phyloP scores from a whole-genome alignment of 2,113 vertebrate genomes.

The Hemicordylus capensis region DNA sequence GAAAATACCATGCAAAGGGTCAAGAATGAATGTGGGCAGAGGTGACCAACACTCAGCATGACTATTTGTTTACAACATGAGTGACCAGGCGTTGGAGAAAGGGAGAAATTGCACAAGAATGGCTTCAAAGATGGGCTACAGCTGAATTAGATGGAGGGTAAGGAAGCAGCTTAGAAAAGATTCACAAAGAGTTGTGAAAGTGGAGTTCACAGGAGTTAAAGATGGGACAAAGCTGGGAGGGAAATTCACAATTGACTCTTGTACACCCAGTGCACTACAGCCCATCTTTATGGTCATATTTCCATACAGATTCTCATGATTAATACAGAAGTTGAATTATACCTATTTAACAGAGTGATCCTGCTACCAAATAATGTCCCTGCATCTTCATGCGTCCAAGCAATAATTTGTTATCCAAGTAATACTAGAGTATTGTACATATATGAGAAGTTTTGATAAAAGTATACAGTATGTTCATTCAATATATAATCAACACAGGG shows the following conservation, averaged over 20 bases:
- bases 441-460: constrained; percentile 32
- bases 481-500: constrained; percentile 7
- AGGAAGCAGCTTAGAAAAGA: not conserved
- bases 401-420: constrained; percentile 45
- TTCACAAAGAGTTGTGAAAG: constrained; percentile 4
- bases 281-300: not conserved
- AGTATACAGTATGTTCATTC: constrained; percentile 11
- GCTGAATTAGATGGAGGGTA: not conserved
- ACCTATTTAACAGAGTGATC: not conserved
- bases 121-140: not conserved
- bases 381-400: too few species aligned
- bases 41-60: not conserved
- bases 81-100: not conserved
- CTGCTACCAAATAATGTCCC: constrained; percentile 22
- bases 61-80: not conserved
- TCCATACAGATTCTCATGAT: not conserved
- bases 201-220: constrained; percentile 2
- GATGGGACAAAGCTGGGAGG: not conserved
- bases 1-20: not conserved
- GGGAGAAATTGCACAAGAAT: not conserved
- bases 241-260: too few species aligned
- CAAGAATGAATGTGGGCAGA: not conserved
- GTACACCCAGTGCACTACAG: too few species aligned
- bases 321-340: not conserved
- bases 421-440: constrained; percentile 35